Conservation (phyloP, 2,113 vertebrate genomes). For the Alectura lathami region DNA sequence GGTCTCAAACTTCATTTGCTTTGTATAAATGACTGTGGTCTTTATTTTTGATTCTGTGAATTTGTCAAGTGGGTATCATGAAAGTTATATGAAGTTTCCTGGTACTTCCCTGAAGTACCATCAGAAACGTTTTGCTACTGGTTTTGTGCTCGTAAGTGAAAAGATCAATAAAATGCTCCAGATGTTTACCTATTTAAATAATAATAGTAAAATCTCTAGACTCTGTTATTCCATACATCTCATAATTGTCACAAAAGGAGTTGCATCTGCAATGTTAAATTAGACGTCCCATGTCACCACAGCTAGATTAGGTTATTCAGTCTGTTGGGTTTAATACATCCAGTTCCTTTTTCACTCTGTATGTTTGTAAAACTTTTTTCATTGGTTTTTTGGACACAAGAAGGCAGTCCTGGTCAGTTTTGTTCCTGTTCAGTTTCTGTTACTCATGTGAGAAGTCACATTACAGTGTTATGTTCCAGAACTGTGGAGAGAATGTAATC, state of each 20-base stretch:
- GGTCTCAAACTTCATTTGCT: neutral
- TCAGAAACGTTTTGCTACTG: neutral
- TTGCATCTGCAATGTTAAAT: neutral
- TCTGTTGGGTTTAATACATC: neutral
- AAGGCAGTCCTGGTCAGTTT: neutral
- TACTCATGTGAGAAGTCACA: neutral
- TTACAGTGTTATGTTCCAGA: neutral
- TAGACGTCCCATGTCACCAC: neutral
- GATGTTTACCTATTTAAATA: neutral
- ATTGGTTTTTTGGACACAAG: neutral
- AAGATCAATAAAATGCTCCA: neutral
- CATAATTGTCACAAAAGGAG: neutral
- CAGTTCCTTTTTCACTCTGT: neutral
- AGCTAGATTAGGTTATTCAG: neutral
- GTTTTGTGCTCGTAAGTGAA: neutral
- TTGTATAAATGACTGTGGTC: neutral
- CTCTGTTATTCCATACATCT: neutral
- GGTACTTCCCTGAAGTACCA: too few species aligned
- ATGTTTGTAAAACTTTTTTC: neutral
- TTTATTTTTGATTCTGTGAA: conserved; percentile 36
- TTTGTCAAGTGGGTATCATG: neutral
- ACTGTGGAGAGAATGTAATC: neutral
- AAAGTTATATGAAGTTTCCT: too few species aligned
- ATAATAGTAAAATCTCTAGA: neutral
- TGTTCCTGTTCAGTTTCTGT: neutral